Evolutionary conservation across 2,888 invertebrate species (phyloP).

Genomic region (Heliconius hortense): DNA sequence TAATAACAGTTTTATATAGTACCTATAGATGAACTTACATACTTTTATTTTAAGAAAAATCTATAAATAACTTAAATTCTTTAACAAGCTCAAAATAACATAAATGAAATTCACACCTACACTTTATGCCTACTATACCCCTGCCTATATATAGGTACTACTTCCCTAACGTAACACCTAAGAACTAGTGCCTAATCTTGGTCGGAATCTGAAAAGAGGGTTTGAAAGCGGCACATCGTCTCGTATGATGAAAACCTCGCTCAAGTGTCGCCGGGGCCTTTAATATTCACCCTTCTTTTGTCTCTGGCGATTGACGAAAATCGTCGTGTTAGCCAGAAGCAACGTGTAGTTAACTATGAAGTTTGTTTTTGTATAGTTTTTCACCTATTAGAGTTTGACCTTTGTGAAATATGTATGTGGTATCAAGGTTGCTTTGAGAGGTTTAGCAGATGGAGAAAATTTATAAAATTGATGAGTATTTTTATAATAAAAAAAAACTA

Average conservation of each 20-base stretch:
- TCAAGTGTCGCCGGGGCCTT: slow-evolving; percentile 71
- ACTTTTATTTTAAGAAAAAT: background rate
- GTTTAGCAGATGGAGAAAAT: background rate
- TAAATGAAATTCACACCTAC: background rate
- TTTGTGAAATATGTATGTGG: slow-evolving; percentile 29
- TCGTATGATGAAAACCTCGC: slow-evolving; percentile 76
- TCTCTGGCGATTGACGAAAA: slow-evolving; percentile 77
- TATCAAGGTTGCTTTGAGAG: background rate
- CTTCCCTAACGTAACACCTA: slow-evolving; percentile 62
- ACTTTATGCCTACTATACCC: background rate
- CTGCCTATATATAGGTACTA: background rate
- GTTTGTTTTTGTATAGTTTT: slow-evolving; percentile 56
- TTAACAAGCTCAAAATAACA: background rate
- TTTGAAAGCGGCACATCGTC: slow-evolving; percentile 72
- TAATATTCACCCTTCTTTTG: slow-evolving; percentile 78
- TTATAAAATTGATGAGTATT: too few relatives aligned
- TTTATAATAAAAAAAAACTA: background rate
- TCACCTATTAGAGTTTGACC: slow-evolving; percentile 31
- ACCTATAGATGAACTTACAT: too few relatives aligned
- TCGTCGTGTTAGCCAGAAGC: slow-evolving; percentile 57
- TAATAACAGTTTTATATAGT: too few relatives aligned
- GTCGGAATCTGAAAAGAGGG: slow-evolving; percentile 76
- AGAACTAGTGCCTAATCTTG: slow-evolving; percentile 80
- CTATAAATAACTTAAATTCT: background rate
- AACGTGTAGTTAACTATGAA: slow-evolving; percentile 46